A percentile compares a stretch with the other conserved stretches of the same genome.
Evolutionary conservation across 2,888 invertebrate genomes (phyloP).

Genomic region (Orthosia cruda): DNA sequence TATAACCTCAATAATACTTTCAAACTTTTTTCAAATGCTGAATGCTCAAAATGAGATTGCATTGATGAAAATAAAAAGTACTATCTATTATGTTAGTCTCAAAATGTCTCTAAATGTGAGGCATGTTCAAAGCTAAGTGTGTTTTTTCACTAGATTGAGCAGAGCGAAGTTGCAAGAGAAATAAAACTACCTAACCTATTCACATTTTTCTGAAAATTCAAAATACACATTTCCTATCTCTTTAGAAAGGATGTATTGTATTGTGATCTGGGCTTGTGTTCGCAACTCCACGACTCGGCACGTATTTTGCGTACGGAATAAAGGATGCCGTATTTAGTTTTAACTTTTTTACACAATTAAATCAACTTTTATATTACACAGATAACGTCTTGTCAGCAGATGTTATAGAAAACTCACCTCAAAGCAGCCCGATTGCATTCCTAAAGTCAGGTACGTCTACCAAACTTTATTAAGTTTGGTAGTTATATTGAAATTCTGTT

Average conservation of each 20-base stretch:
- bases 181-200: too few species aligned
- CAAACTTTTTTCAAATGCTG: constrained; percentile 15
- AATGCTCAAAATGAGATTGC: constrained; percentile 11
- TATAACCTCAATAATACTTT: constrained; percentile 20
- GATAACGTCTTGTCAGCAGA: constrained; percentile 10
- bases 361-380: constrained; percentile 1
- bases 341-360: too few species aligned
- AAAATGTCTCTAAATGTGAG: constrained; percentile 10
- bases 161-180: not conserved
- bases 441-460: constrained; percentile 12
- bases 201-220: too few species aligned
- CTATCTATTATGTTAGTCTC: constrained; percentile 12
- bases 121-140: constrained; percentile 9
- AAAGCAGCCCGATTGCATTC: constrained; percentile 15
- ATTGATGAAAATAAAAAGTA: constrained; percentile 14
- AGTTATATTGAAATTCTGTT: not conserved
- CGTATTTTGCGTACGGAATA: constrained; percentile 1
- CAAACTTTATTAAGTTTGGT: constrained; percentile 13
- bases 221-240: constrained; percentile 1
- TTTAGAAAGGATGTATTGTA: constrained; percentile 2
- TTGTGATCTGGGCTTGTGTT: not conserved
- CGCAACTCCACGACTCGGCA: constrained; percentile 1
- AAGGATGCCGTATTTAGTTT: not conserved
- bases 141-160: too few species aligned
- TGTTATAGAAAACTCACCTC: constrained; percentile 21